phyloP scores from a whole-genome alignment of 2,888 invertebrate species.

The Drosophila cyrtoloma region DNA sequence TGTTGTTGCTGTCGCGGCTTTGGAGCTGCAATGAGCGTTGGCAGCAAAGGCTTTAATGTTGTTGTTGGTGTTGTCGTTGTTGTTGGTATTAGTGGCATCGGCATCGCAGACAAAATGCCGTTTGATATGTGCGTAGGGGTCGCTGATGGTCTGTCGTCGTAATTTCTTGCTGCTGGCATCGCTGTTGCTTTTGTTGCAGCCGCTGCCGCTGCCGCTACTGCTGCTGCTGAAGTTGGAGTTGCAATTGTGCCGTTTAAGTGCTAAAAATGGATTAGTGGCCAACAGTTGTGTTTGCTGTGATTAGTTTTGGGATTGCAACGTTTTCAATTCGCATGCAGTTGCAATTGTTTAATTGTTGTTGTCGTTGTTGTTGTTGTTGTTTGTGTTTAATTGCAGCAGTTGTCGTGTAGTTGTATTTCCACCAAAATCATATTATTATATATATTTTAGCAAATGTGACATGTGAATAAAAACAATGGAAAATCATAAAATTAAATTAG shows the following conservation, averaged over 20 bases:
- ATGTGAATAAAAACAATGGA: slow-evolving; percentile 61
- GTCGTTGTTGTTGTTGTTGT: slow-evolving; percentile 24
- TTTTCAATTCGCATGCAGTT: slow-evolving; percentile 39
- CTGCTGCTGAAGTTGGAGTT: slow-evolving; percentile 37
- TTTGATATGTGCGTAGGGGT: slow-evolving; percentile 83
- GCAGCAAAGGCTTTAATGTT: slow-evolving; percentile 50
- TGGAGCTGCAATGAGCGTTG: slow-evolving; percentile 67
- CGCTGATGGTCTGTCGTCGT: slow-evolving; percentile 83
- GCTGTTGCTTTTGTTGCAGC: slow-evolving; percentile 38
- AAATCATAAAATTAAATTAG: slow-evolving; percentile 36
- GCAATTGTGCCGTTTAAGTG: slow-evolving; percentile 69
- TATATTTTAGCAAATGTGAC: slow-evolving; percentile 43
- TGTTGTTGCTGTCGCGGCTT: slow-evolving; percentile 67
- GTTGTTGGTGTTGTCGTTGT: slow-evolving; percentile 33
- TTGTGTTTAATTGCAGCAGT: slow-evolving; percentile 16
- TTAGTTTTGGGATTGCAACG: slow-evolving; percentile 63
- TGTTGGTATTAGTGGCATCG: slow-evolving; percentile 63
- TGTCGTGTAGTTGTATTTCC: slow-evolving; percentile 21
- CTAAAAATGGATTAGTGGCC: slow-evolving; percentile 85
- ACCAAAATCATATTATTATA: slow-evolving; percentile 26
- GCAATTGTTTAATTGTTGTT: slow-evolving; percentile 51
- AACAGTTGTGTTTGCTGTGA: slow-evolving; percentile 73
- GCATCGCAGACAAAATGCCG: slow-evolving; percentile 66
- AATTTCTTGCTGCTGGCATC: slow-evolving; percentile 72
- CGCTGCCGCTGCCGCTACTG: slow-evolving; percentile 61